Evolutionary conservation across 2,113 vertebrate species (phyloP).

Genomic region (Oceanodroma tethys): DNA sequence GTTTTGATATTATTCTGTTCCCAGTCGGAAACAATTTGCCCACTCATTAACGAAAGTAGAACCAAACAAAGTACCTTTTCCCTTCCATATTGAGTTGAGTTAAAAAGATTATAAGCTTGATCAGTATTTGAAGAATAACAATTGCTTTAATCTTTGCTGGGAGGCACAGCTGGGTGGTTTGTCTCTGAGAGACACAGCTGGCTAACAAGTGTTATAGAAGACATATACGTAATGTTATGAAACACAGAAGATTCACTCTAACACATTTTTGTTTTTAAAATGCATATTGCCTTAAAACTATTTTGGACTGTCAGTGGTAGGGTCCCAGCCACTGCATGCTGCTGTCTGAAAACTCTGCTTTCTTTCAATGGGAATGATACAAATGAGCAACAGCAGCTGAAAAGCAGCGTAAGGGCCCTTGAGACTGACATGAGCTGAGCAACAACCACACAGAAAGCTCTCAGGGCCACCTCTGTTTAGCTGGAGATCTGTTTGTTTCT

Average conservation of each 20-base stretch:
- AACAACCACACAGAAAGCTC: neutral
- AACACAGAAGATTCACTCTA: neutral
- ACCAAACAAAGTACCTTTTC: neutral
- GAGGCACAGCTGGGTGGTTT: neutral
- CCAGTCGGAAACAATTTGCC: neutral
- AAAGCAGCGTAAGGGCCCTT: neutral
- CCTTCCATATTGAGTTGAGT: neutral
- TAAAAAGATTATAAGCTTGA: neutral
- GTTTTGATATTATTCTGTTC: neutral
- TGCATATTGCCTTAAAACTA: neutral
- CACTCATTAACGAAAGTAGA: neutral
- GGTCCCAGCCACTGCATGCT: neutral
- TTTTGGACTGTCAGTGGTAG: neutral
- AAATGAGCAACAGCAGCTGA: neutral
- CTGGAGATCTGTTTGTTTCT: neutral
- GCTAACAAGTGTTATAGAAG: neutral
- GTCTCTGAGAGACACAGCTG: neutral
- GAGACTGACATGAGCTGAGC: neutral
- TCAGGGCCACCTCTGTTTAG: neutral
- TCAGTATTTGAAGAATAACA: conserved; percentile 9
- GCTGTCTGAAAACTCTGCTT: neutral
- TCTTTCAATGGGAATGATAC: neutral
- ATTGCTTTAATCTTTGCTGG: conserved; percentile 26
- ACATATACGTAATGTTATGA: neutral
- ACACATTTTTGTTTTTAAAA: neutral